Base-by-base conservation (phyloP, 2,113 vertebrate species). In the Irena cyanogastra region DNA sequence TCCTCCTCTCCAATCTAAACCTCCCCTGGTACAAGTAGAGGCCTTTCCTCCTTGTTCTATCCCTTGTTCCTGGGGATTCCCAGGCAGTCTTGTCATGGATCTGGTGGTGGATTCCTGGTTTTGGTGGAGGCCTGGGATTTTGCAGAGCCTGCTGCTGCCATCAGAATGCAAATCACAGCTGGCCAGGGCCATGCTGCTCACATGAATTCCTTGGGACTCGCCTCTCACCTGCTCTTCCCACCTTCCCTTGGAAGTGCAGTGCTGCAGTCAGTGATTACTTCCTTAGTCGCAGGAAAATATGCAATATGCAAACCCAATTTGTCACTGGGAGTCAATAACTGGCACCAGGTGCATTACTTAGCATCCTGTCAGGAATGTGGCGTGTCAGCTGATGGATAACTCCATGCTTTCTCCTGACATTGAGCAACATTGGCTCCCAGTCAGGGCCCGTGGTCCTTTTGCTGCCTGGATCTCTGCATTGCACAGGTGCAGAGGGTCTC, bases 321-420 rank as follows among this genome's bases (percentile, higher is more conserved):
- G 94, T 95, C 93, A 78, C 35, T 68, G 93, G 81, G 64, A 92
- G 77, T 91, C 94, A 89, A 89, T 96, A 96, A 96, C 9, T 92
- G 92, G 87, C 72, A 53, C 33, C 71, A 45, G 87, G 94, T 81
- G 83, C 83, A 69, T 93, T 78, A 26, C 74, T 96, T 72, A 94
- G 69, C 92, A 90, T 83, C 83, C 79, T 91, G 96, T 95, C 93
- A 89, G 2, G 20, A 83, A 59, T 93, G 5, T 94, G 90, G 76
- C 19, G 14, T 84, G 87, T 61, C 90, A 92, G 66, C 92, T 94
- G 93, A 93, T 91, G 50, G 93, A 95, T 97, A 83, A 79, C 86
- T 86, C 59, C 1, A 15, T 4, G 53, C 78, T 87, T 83, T 61
- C 80, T 87, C 28, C 3, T 39, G 90, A 92, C 80, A 35, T 24